Base-by-base conservation (phyloP, 2,888 invertebrate species). In the Coenonympha arcania region DNA sequence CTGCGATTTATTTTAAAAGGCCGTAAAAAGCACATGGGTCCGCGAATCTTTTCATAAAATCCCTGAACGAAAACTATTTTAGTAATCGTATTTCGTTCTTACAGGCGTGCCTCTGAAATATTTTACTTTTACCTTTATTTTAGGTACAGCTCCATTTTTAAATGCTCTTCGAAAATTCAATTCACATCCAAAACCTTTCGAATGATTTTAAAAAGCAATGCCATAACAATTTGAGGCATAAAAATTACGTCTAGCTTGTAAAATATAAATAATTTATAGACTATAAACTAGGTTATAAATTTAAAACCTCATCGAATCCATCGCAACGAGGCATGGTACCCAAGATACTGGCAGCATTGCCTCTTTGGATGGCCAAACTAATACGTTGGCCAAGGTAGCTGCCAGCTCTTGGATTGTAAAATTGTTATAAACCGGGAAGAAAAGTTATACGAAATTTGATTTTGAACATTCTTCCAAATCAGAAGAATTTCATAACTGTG, bases 1-100 rank as follows among this genome's bases (percentile, higher is more conserved):
- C 28, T 19, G 30, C 19, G 28, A 30, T 18, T 19, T 41, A 41
- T 41, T 41, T 41, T 41, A 41, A 41, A 41, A 30, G 28, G 41
- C 28, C 18, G 30, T 41, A 30, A 41, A 41, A 30, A 30, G 28
- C 41, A 41, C 19, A 41, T 30, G 41, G 41, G 28, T 41, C 19
- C 8, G 28, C 41, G 30, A 19, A 18, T 41, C 41, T 28, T 30
- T 41, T 41, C 28, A 41, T 30, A 30, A 41, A 41, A 41, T 6
- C 30, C 28, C 28, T 19, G 41, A 19, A 28, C 41, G 41, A 19
- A 41, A 41, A 41, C 41, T 19, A 30, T 28, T 41, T 41, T 28
- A 26, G 41, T 39, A 24, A 39, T 41, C 41, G 28, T 30, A 30
- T 41, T 30, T 41, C 30, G 30, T 30, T 30, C 19, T 41, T 30